Percentiles rank a stretch among this genome's conserved stretches.
Evolutionary conservation across 2,797 vertebrate species (phyloP).

Genomic region (Enteromius afrohamiltoni): DNA sequence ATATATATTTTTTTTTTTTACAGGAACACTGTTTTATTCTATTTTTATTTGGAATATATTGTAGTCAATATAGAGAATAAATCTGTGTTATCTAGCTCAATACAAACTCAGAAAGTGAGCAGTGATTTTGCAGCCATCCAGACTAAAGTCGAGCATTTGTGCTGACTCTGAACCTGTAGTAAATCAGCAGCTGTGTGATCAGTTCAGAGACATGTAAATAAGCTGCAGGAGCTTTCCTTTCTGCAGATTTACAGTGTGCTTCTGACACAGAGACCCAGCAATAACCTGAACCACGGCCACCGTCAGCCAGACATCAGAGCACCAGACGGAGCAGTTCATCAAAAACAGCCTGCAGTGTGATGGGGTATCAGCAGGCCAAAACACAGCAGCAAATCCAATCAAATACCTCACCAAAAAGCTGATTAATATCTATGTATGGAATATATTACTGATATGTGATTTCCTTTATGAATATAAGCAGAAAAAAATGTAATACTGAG

Average conservation of each 20-base stretch:
- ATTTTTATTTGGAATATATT: neutral
- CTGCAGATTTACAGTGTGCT: constrained; percentile 8
- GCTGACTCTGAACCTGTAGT: constrained; percentile 58
- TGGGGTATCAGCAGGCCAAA: neutral
- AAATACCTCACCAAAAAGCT: neutral
- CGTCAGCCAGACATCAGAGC: neutral
- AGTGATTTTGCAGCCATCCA: neutral
- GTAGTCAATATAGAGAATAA: neutral
- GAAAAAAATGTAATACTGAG: neutral
- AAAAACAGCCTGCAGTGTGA: neutral
- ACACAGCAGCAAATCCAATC: neutral
- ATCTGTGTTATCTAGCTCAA: neutral
- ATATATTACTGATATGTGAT: neutral
- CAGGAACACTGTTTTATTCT: neutral
- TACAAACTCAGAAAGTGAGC: neutral
- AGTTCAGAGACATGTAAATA: constrained; percentile 74
- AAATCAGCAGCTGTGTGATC: constrained; percentile 72
- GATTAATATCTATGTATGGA: neutral
- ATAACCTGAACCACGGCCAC: neutral
- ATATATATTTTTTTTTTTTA: too few relatives aligned
- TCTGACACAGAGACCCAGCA: neutral
- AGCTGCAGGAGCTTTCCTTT: constrained; percentile 62
- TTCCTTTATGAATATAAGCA: neutral
- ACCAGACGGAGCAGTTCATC: neutral
- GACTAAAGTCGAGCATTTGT: neutral